These are phyloP conservation scores for Macroglossus sobrinus DNA, from an alignment of 2,113 vertebrate genomes.

Conservation along the genomic window DNA sequence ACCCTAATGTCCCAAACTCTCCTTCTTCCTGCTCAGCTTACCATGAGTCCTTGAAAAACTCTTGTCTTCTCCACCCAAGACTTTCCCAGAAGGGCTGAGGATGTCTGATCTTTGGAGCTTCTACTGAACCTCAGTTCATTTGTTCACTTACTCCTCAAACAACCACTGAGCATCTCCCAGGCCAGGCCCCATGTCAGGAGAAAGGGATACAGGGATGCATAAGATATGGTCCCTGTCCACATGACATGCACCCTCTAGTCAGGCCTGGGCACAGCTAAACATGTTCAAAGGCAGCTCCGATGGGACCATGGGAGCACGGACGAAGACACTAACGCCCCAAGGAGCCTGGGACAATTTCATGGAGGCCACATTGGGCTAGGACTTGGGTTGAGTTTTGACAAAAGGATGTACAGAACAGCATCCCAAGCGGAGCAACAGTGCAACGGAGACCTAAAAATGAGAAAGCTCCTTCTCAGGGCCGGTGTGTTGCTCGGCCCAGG, in stretches of 20 bases:
- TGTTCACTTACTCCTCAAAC: not conserved
- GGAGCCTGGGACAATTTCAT: not conserved
- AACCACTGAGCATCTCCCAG: not conserved
- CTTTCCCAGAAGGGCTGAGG: not conserved
- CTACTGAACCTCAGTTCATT: not conserved
- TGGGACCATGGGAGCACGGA: not conserved
- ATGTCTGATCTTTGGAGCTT: not conserved
- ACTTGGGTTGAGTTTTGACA: not conserved
- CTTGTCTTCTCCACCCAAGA: not conserved
- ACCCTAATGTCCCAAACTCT: not conserved
- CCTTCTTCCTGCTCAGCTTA: not conserved
- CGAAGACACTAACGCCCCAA: not conserved
- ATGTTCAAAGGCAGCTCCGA: not conserved
- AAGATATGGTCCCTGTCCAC: not conserved
- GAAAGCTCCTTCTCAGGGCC: not conserved
- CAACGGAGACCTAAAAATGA: not conserved
- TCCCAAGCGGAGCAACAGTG: not conserved
- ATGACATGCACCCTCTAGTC: not conserved
- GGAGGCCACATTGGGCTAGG: not conserved
- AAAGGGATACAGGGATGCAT: not conserved
- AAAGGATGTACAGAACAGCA: not conserved
- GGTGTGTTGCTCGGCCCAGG: not conserved
- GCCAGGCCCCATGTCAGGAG: not conserved
- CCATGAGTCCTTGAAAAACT: not conserved
- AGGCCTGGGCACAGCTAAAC: not conserved